Conservation (phyloP, 2,113 vertebrate genomes). For the Mesitornis unicolor region DNA sequence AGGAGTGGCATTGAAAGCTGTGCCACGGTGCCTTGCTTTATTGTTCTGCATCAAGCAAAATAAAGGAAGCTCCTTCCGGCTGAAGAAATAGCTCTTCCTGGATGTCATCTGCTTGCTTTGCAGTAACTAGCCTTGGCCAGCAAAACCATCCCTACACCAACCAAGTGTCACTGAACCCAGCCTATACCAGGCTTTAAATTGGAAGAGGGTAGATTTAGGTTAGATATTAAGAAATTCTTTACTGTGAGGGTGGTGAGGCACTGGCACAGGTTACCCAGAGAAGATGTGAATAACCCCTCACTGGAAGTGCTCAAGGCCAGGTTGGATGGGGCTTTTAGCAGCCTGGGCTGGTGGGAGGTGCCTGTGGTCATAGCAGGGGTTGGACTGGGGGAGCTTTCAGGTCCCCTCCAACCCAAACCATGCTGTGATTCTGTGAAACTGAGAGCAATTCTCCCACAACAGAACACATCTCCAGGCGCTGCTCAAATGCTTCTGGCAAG, state of each 20-base stretch:
- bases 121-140: background rate
- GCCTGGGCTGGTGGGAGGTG: too few relatives aligned
- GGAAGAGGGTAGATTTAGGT: too few relatives aligned
- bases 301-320: too few relatives aligned
- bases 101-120: background rate
- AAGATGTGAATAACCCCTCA: too few relatives aligned
- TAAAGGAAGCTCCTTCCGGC: background rate
- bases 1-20: background rate
- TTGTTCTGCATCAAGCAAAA: background rate
- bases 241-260: too few relatives aligned
- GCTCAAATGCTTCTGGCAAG: background rate
- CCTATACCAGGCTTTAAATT: background rate
- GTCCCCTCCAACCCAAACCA: too few relatives aligned
- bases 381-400: too few relatives aligned
- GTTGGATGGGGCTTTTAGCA: too few relatives aligned
- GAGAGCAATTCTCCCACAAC: background rate
- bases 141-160: background rate
- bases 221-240: too few relatives aligned
- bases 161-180: background rate
- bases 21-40: background rate
- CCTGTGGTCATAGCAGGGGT: too few relatives aligned
- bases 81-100: background rate
- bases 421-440: too few relatives aligned
- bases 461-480: background rate
- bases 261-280: too few relatives aligned